phyloP scores from a whole-genome alignment of 2,113 vertebrate species.

The Brachirus orientalis region DNA sequence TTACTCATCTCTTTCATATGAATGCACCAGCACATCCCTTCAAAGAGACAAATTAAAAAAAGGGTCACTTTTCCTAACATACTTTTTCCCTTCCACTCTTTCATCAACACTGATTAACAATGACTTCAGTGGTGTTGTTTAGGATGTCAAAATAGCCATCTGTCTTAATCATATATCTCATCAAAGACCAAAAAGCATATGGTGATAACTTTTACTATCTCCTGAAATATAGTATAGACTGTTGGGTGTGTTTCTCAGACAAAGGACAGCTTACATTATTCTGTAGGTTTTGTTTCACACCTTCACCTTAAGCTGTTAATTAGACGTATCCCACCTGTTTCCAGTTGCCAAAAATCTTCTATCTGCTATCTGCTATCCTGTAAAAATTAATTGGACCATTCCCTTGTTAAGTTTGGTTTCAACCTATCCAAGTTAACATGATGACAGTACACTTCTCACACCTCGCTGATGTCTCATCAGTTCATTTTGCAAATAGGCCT shows the following conservation, averaged over 20 bases:
- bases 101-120: too few relatives aligned
- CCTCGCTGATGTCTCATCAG: constrained; percentile 61
- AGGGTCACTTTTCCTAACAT: too few relatives aligned
- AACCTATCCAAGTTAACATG: constrained; percentile 47
- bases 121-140: too few relatives aligned
- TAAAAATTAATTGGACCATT: constrained; percentile 35
- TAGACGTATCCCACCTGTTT: constrained; percentile 8
- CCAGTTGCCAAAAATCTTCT: constrained; percentile 6
- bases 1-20: too few relatives aligned
- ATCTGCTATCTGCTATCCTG: not conserved
- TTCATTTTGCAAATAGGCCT: constrained; percentile 66
- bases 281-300: not conserved
- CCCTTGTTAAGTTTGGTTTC: constrained; percentile 18
- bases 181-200: constrained; percentile 1
- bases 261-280: too few relatives aligned
- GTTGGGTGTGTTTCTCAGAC: constrained; percentile 8
- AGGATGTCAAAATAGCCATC: constrained; percentile 9
- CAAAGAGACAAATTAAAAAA: too few relatives aligned
- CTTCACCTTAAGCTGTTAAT: not conserved
- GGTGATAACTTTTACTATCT: not conserved
- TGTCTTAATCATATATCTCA: not conserved
- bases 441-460: constrained; percentile 57
- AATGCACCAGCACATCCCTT: too few relatives aligned
- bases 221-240: not conserved
- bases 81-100: too few relatives aligned